Base-by-base conservation (phyloP, 2,797 vertebrate species). In the Leptodactylus fallax region DNA sequence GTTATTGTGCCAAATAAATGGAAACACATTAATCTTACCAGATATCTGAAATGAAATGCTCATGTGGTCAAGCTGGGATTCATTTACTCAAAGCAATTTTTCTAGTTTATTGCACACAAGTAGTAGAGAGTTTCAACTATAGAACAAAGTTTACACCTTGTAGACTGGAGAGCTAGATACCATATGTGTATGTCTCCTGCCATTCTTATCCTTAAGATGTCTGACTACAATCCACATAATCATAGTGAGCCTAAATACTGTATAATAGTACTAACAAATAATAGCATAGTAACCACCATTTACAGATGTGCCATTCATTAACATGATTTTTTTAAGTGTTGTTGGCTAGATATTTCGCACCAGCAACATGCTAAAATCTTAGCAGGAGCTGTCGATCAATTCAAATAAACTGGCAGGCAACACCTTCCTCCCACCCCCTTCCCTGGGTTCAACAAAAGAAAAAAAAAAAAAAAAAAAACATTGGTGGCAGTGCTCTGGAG, bases 11-110 rank as follows among this genome's bases (percentile, higher is more conserved):
- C 74, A 88, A 85, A 78, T 79, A 63, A 72, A 58, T 65, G 74
- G 51, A 85, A 88, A 88, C 61, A 67, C 55, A 79, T 87, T 69
- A 69, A 87, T 60, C 63, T 80, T 67, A 60, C 25, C 51, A 79
- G 82, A 78, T 47, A 84, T 79, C 27, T 85, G 63, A 67, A 60
- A 45, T 74, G 67, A 74, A 47, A 84, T 2, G 71, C 69, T 60
- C 56, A 76, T 85, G 83, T 58, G 53, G 83, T 85, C 83, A 83
- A 74, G 81, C 65, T 72, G 63, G 51, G 17, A 23, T 63, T 85
- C 9, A 72, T 58, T 83, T 72, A 63, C 58, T 61, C 36, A 80
- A 10, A 80, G 60, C 45, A 9, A 61, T 80, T 79, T 79, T 79
- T 79, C 45, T 61, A 80, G 27, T 80, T 45, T 61, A 80, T 11